A percentile compares a stretch with the other conserved stretches of the same genome.
These are phyloP conservation scores for Steinernema feltiae DNA, from an alignment of 1,140 invertebrate species.

Conservation along the genomic window DNA sequence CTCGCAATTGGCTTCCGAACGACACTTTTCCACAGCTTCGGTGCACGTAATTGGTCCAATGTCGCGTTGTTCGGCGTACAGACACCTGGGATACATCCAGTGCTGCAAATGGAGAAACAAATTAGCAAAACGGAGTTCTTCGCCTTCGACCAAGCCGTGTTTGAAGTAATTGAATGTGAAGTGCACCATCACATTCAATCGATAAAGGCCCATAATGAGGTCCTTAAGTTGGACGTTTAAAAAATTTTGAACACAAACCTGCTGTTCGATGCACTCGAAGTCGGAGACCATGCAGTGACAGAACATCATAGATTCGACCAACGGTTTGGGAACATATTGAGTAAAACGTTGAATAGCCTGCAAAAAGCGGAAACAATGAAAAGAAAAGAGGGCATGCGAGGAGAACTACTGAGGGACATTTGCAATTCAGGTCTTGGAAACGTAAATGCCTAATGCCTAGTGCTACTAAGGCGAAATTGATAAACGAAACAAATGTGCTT, in stretches of 20 bases:
- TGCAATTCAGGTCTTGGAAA: not conserved
- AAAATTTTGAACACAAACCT: constrained; percentile 33
- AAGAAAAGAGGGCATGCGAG: not conserved
- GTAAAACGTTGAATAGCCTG: constrained; percentile 50
- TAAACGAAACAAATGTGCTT: no score
- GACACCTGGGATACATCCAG: constrained; percentile 46
- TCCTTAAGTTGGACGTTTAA: constrained; percentile 12
- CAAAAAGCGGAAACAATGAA: constrained; percentile 17
- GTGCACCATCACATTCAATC: constrained; percentile 13
- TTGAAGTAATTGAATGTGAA: constrained; percentile 15
- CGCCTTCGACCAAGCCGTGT: not conserved
- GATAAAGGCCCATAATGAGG: constrained; percentile 15
- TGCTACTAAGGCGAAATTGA: not conserved
- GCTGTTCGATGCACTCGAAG: constrained; percentile 36
- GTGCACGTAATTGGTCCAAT: constrained; percentile 40
- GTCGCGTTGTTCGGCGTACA: constrained; percentile 25
- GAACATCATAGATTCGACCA: constrained; percentile 50
- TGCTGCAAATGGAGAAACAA: constrained; percentile 33
- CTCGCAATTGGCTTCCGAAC: constrained; percentile 40
- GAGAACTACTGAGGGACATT: constrained; percentile 11
- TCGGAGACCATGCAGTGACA: constrained; percentile 46
- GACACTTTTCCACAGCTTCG: constrained; percentile 36
- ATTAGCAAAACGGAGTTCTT: constrained; percentile 9
- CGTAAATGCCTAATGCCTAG: constrained; percentile 14
- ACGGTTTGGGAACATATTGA: constrained; percentile 36